A percentile compares a stretch with the other conserved stretches of the same genome.
Conservation (phyloP, 2,113 vertebrate species). For the Oncorhynchus kisutch region DNA sequence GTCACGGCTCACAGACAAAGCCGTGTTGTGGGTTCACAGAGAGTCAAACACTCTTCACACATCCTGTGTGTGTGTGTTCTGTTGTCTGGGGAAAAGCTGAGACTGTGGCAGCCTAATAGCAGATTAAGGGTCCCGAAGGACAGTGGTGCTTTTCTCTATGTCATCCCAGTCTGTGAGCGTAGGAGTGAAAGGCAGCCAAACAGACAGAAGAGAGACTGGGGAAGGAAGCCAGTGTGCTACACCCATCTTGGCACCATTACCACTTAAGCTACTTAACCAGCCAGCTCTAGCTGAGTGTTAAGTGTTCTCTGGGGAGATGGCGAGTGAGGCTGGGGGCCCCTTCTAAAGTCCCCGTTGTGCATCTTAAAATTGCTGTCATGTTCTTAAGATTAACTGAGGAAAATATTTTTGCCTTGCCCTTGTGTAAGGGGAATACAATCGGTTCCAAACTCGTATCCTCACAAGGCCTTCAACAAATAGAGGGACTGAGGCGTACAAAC, state of each 20-base stretch:
- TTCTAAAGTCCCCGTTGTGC: not conserved
- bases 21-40: not conserved
- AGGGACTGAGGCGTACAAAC: not conserved
- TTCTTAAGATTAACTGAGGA: slow-evolving; percentile 1
- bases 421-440: not conserved
- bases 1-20: too few relatives aligned
- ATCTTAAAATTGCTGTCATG: slow-evolving; percentile 4
- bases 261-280: not conserved
- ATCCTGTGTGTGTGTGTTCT: not conserved
- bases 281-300: not conserved
- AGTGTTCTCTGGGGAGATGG: not conserved
- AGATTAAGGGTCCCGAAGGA: not conserved
- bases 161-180: not conserved
- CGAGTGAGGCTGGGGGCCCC: not conserved
- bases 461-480: not conserved
- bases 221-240: not conserved
- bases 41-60: not conserved
- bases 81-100: not conserved
- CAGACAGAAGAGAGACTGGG: not conserved
- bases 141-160: not conserved
- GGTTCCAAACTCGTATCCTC: not conserved
- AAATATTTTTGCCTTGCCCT: not conserved
- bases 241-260: not conserved
- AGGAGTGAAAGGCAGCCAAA: not conserved
- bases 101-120: not conserved